These are phyloP conservation scores for Pomatorhinus ruficollis DNA, from an alignment of 2,113 vertebrate genomes.

Conservation along the genomic window DNA sequence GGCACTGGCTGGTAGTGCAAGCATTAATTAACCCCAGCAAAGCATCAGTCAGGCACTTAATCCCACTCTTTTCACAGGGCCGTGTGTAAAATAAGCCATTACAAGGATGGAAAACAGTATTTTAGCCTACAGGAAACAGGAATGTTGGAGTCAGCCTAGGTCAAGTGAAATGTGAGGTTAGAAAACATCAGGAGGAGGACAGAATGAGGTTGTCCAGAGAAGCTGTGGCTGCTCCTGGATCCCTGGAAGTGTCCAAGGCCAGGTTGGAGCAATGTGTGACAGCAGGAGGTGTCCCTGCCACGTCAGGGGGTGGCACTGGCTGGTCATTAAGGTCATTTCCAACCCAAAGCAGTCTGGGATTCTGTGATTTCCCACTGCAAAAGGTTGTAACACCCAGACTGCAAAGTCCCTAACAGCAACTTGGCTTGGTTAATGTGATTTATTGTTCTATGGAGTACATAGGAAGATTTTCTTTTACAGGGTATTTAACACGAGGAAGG, in stretches of 20 bases:
- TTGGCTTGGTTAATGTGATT: not conserved
- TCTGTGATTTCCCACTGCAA: not conserved
- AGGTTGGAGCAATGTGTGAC: not conserved
- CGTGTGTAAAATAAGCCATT: not conserved
- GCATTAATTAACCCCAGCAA: not conserved
- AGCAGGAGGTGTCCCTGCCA: not conserved
- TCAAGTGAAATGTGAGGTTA: not conserved
- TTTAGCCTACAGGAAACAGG: not conserved
- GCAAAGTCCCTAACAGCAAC: not conserved
- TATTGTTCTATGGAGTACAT: not conserved
- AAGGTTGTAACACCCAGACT: not conserved
- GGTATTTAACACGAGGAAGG: not conserved
- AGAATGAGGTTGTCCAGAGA: rapidly evolving
- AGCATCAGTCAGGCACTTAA: not conserved
- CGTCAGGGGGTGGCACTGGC: not conserved
- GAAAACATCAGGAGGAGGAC: not conserved
- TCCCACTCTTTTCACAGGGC: not conserved
- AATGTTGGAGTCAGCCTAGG: not conserved
- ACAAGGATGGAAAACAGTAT: not conserved
- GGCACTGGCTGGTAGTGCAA: not conserved
- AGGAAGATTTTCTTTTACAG: not conserved
- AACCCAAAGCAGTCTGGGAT: not conserved
- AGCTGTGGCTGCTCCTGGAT: not conserved
- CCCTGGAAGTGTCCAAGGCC: not conserved
- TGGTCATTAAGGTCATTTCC: not conserved